These are phyloP conservation scores for Hippopotamus amphibius DNA, from an alignment of 2,113 vertebrate genomes.

Conservation along the genomic window DNA sequence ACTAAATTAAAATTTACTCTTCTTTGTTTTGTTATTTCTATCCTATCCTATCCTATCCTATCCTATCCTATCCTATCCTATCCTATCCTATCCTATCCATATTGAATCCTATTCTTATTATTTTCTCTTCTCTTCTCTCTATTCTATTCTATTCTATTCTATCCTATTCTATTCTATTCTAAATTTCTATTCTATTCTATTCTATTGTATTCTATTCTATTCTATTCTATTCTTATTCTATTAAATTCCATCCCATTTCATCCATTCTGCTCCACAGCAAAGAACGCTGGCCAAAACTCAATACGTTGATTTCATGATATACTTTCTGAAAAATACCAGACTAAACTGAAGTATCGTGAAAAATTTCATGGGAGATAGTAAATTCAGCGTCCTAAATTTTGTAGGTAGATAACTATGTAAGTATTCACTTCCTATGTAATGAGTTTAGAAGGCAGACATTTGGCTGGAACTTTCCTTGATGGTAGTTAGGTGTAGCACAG, in stretches of 20 bases:
- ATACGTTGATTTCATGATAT: background rate
- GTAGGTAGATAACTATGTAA: background rate
- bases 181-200: too few species aligned
- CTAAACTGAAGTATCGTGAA: background rate
- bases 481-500: background rate
- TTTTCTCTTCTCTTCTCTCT: too few species aligned
- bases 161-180: too few species aligned
- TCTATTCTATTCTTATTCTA: fast-evolving
- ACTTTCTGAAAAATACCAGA: background rate
- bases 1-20: background rate
- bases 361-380: background rate
- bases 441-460: background rate
- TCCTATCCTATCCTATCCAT: too few species aligned
- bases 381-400: background rate
- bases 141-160: too few species aligned
- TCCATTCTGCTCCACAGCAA: background rate
- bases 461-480: background rate
- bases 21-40: background rate
- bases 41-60: too few species aligned
- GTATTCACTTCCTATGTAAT: background rate
- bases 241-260: fast-evolving
- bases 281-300: background rate
- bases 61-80: too few species aligned
- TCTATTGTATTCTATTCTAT: background rate
- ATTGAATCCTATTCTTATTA: too few species aligned